phyloP scores from a whole-genome alignment of 2,797 vertebrate genomes.

The Catamblyrhynchus diadema region DNA sequence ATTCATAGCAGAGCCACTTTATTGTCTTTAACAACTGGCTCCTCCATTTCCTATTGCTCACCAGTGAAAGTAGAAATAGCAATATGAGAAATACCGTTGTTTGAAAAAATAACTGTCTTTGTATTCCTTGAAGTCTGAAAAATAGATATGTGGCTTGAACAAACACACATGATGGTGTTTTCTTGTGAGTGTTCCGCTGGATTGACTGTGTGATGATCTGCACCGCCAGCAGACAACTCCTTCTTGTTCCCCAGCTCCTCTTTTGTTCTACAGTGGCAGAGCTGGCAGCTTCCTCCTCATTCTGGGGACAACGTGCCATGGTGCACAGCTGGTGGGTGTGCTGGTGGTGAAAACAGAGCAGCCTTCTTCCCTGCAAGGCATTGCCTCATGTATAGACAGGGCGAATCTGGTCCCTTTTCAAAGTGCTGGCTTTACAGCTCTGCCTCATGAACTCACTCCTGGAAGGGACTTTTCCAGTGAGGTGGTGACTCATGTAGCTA shows the following conservation, averaged over 20 bases:
- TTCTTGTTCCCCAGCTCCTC: background rate
- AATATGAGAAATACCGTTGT: slow-evolving; percentile 26
- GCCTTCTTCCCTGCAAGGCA: background rate
- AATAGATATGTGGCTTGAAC: background rate
- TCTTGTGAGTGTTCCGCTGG: background rate
- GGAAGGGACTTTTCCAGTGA: background rate
- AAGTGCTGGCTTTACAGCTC: background rate
- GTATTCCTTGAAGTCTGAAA: slow-evolving; percentile 10
- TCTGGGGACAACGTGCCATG: background rate
- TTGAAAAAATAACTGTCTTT: slow-evolving; percentile 58
- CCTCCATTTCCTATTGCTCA: slow-evolving; percentile 19
- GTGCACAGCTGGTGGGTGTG: background rate
- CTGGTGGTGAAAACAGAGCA: background rate
- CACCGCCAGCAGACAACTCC: fast-evolving
- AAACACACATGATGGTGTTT: background rate
- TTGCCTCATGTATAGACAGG: fast-evolving
- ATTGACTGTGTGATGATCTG: background rate
- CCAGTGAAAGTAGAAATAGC: slow-evolving; percentile 48
- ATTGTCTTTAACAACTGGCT: background rate
- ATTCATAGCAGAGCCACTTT: slow-evolving; percentile 31
- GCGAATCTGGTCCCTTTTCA: background rate
- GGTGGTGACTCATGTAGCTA: background rate
- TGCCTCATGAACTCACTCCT: background rate
- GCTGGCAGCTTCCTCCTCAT: background rate
- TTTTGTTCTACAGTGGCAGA: fast-evolving